Conservation (phyloP, 2,797 vertebrate species). For the Sebastiscus tertius region DNA sequence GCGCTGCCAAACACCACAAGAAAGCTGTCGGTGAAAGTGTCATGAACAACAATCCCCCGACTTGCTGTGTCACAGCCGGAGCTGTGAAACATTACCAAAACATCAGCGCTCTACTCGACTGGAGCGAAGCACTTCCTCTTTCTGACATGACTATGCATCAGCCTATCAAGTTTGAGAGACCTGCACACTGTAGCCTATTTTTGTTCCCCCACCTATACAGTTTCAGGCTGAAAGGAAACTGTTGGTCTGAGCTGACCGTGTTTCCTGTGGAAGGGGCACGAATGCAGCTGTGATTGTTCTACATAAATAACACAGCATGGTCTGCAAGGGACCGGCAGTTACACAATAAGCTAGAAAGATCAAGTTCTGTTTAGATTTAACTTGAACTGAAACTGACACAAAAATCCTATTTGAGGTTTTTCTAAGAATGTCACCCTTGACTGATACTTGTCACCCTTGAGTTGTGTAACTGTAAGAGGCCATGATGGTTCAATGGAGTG, state of each 20-base stretch:
- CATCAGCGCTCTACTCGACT: background rate
- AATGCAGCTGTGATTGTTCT: conserved; percentile 45
- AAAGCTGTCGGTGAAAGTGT: background rate
- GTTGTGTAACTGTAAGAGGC: background rate
- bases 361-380: background rate
- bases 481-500: background rate
- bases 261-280: conserved; percentile 66
- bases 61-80: conserved; percentile 1
- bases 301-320: background rate
- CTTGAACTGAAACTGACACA: background rate
- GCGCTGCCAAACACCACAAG: conserved; percentile 78
- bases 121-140: conserved; percentile 64
- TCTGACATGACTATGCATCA: conserved; percentile 41
- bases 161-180: conserved; percentile 33
- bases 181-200: conserved; percentile 33
- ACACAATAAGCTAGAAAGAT: conserved; percentile 11
- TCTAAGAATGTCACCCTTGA: background rate
- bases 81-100: conserved; percentile 26
- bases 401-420: background rate
- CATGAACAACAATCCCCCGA: background rate
- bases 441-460: background rate
- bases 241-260: conserved; percentile 36
- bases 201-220: conserved; percentile 11
- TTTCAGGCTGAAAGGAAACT: conserved; percentile 57
- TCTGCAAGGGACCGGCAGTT: background rate